Percentiles rank a stretch among this genome's conserved stretches.
phyloP scores from a whole-genome alignment of 2,113 vertebrate genomes.

The Chionis minor region DNA sequence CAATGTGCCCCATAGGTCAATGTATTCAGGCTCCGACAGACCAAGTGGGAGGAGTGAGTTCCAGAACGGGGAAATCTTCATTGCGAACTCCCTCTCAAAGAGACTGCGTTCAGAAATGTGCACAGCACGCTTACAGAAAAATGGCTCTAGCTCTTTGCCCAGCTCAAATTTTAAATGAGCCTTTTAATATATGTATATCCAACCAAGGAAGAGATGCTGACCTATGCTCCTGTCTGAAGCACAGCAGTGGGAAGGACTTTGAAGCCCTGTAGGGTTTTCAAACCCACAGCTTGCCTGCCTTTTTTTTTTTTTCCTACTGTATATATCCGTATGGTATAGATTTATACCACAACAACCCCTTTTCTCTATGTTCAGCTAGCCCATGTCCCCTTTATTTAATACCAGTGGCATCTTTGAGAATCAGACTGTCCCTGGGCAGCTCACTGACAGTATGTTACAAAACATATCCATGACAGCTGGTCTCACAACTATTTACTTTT shows the following conservation, averaged over 20 bases:
- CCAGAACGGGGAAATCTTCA: constrained; percentile 33
- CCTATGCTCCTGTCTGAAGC: constrained; percentile 18
- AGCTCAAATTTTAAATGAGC: not conserved
- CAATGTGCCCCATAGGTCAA: constrained; percentile 58
- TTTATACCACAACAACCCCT: not conserved
- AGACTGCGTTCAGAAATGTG: constrained; percentile 3
- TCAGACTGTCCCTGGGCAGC: not conserved
- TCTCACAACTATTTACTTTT: not conserved
- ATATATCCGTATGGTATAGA: not conserved
- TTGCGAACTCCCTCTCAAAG: not conserved
- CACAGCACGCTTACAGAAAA: not conserved
- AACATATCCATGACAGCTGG: fast-evolving
- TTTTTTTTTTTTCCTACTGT: not conserved
- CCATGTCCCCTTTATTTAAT: not conserved
- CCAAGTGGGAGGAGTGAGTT: constrained; percentile 55
- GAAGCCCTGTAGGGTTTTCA: not conserved
- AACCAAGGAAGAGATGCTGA: not conserved
- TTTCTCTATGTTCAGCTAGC: not conserved
- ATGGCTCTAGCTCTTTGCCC: not conserved
- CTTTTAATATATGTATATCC: not conserved
- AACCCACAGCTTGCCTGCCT: not conserved
- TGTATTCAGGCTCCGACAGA: constrained; percentile 50
- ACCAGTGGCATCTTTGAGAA: not conserved
- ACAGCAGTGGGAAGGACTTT: not conserved
- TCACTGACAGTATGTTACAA: not conserved